Base-by-base conservation (phyloP, 92 coral and sea anemone species). In the Paramuricea clavata region DNA sequence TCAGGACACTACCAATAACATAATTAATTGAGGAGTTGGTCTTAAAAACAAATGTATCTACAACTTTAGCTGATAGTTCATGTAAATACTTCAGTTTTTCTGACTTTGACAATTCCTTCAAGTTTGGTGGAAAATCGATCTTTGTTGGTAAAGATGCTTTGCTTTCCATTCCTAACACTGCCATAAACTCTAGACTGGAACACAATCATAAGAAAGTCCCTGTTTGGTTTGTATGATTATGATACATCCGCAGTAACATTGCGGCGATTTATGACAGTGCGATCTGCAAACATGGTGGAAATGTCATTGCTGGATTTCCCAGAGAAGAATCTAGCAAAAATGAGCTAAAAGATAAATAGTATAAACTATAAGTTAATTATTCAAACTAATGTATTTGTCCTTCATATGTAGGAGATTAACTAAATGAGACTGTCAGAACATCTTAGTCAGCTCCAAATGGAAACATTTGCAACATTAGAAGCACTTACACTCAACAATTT, bases 281-380 rank as follows among this genome's bases (percentile, higher is more conserved):
- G 69, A 69, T 92, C 92, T 69, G 94, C 27, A 81, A 92, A 92
- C 88, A 88, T 27, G 30, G 94, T 92, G 35, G 90, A 86, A 47
- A 41, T 82, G 50, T 91, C 94, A 0, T 9, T 72, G 49, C 62
- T 85, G 34, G 94, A 83, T 47, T 88, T 88, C 32, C 92, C 89
- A 74, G 83, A 87, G 75, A 57, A 91, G 74, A 86, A 86, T 67
- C 93, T 75, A 12, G 83, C 71, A 83, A 73, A 91, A 15, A 91
- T 91, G 28, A 91, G n/a, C 89, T 88, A 85, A 33, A 36, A 74
- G 69, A 65, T 78, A 90, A 67, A 26, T 44, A 9, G n/a, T n/a
- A n/a, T n/a, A n/a, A n/a, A n/a, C n/a, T n/a, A n/a, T n/a, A n/a
- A n/a, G n/a, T n/a, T n/a, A n/a, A n/a, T n/a, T n/a, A n/a, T n/a